phyloP scores from a whole-genome alignment of 2,888 invertebrate genomes.

The Athalia cordata region DNA sequence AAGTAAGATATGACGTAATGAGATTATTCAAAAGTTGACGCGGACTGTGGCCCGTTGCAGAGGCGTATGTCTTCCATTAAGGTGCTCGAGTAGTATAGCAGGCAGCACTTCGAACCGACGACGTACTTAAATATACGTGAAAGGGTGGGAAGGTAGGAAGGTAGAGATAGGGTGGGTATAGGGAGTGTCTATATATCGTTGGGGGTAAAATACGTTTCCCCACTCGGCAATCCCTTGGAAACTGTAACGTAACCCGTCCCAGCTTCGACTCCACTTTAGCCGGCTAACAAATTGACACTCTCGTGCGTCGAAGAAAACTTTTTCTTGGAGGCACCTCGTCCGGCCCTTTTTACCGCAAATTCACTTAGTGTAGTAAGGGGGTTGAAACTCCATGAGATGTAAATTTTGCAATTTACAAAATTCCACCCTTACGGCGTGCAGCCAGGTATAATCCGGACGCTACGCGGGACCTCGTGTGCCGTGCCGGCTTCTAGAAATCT shows the following conservation, averaged over 20 bases:
- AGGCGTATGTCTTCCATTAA: constrained; percentile 37
- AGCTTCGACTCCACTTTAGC: constrained; percentile 37
- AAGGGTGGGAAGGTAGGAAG: neutral
- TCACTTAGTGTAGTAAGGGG: constrained; percentile 44
- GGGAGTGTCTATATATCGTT: neutral
- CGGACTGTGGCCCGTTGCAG: constrained; percentile 12
- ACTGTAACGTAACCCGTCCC: constrained; percentile 40
- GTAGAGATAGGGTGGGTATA: too few species aligned
- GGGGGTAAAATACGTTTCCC: constrained; percentile 23
- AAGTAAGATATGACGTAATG: neutral
- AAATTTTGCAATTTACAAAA: constrained; percentile 47
- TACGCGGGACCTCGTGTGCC: constrained; percentile 17
- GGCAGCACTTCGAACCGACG: constrained; percentile 23
- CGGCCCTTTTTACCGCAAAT: constrained; percentile 46
- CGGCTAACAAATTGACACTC: constrained; percentile 47
- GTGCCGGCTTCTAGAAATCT: constrained; percentile 42
- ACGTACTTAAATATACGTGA: constrained; percentile 27
- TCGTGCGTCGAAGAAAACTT: constrained; percentile 46
- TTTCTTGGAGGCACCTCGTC: constrained; percentile 22
- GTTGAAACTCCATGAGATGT: constrained; percentile 45
- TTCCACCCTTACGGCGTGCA: constrained; percentile 45
- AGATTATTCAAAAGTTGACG: constrained; percentile 39
- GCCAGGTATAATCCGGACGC: constrained; percentile 43
- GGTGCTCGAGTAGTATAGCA: neutral
- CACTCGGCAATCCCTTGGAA: constrained; percentile 20